Base-by-base conservation (phyloP, 2,888 invertebrate genomes). In the Antheraea yamamai region DNA sequence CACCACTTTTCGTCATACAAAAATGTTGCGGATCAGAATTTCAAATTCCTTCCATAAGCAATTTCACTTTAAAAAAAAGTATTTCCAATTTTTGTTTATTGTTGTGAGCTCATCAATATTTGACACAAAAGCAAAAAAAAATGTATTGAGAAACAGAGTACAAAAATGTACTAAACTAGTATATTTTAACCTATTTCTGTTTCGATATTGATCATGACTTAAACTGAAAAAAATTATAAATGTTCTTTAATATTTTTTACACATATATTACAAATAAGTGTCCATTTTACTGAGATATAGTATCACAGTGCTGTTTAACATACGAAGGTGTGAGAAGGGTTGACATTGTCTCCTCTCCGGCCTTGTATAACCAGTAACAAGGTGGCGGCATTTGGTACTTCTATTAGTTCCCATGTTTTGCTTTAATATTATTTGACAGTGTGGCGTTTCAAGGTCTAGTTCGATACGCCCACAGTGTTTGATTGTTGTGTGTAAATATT, bases 241-340 rank as follows among this genome's bases (percentile, higher is more conserved):
- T 12, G 47, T 47, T 47, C 47, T 47, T 47, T 47, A 47, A 12
- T 47, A 47, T 47, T n/a, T 58, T 58, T 58, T n/a, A n/a, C 3
- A 58, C 8, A 58, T 58, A 58, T 58, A 20, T 18, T 55, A 55
- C 14, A 55, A 64, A 55, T 47, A 55, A 68, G n/a, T 55, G 70
- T 10, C 68, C 58, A 58, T 61, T 73, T 70, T 70, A 35, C 23
- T 73, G 70, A 20, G 23, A 52, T 51, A 66, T n/a, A 73, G 30
- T 64, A 55, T 23, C 61, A 47, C 39, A 61, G 55, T 74, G 58
- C 47, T 72, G 30, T 71, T n/a, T 39, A 76, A 76, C 72, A 76
- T 75, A 76, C 58, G 72, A 74, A 79, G 76, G 79, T 77, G 78
- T 79, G 80, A 81, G 76, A 79, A 79, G 81, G 81, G 81, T 81